A percentile compares a stretch with the other conserved stretches of the same genome.
Evolutionary conservation across 1,140 invertebrate genomes (phyloP).

Genomic region (Pseudomyrmex concolor): DNA sequence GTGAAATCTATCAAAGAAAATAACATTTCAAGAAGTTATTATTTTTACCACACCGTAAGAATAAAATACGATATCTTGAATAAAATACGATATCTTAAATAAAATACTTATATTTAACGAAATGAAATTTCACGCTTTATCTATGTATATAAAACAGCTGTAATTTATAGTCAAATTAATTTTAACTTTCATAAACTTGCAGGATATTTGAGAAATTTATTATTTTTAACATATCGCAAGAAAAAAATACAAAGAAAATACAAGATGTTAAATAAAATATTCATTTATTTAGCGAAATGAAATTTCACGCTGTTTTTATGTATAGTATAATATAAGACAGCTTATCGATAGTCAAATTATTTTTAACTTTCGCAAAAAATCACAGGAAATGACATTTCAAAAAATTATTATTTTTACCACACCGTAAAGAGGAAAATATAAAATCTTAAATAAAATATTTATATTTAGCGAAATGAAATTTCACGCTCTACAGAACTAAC

Average conservation of each 20-base stretch:
- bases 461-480: background rate
- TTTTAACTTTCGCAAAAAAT: background rate
- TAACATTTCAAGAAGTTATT: background rate
- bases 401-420: background rate
- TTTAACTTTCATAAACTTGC: background rate
- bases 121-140: background rate
- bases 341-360: no score
- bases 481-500: background rate
- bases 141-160: no score
- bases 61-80: background rate
- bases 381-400: background rate
- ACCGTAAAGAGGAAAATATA: background rate
- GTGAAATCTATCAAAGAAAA: background rate
- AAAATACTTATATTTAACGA: background rate
- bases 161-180: no score
- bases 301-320: background rate
- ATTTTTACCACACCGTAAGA: background rate
- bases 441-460: background rate
- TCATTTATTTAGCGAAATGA: background rate
- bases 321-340: no score
- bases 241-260: background rate
- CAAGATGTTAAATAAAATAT: background rate
- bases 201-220: background rate
- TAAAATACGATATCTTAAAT: background rate
- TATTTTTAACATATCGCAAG: background rate